Evolutionary conservation across 2,113 vertebrate genomes (phyloP).

Genomic region (Bostrychus sinensis): DNA sequence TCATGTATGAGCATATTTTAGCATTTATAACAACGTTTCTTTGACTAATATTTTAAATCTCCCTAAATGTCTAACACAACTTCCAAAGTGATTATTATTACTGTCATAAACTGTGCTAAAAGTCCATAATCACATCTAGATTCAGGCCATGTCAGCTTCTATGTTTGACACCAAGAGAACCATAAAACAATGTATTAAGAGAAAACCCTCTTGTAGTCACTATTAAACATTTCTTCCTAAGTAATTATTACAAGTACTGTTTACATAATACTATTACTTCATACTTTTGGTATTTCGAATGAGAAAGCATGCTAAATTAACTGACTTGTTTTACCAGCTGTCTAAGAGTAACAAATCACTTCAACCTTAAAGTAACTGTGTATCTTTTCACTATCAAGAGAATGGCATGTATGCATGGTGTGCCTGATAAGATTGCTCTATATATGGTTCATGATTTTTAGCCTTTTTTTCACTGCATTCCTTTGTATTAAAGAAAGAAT

Average conservation of each 20-base stretch:
- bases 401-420: constrained; percentile 2
- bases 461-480: neutral
- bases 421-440: constrained; percentile 2
- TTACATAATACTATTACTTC: neutral
- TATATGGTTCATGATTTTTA: neutral
- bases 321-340: neutral
- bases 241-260: neutral
- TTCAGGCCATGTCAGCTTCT: no score
- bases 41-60: no score
- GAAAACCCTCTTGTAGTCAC: neutral
- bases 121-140: no score
- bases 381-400: neutral
- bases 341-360: neutral
- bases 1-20: no score
- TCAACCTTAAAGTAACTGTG: neutral
- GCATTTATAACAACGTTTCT: no score
- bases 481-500: neutral
- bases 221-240: neutral
- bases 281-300: neutral
- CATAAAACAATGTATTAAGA: no score
- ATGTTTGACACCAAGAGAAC: no score
- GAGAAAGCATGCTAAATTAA: neutral
- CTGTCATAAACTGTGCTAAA: no score
- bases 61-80: no score
- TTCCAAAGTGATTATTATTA: no score